Conservation (phyloP, 2,797 vertebrate genomes). For the Tarsius wallacei region DNA sequence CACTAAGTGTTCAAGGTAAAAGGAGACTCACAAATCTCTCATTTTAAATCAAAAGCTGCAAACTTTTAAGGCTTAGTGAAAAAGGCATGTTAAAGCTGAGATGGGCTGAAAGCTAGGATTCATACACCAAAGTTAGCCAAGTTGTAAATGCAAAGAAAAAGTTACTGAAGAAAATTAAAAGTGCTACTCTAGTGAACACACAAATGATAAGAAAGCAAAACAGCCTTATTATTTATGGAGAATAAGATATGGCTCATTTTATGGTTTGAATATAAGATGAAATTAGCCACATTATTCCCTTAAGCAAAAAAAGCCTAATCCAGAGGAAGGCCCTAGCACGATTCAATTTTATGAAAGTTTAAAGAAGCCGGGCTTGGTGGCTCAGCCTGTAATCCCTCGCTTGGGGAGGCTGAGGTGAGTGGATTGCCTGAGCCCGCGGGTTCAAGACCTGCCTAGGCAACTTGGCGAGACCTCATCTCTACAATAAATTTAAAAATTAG, state of each 20-base stretch:
- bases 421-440: too few relatives aligned
- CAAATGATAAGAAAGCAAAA: neutral
- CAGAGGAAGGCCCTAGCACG: neutral
- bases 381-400: too few relatives aligned
- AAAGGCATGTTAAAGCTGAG: neutral
- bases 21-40: neutral
- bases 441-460: too few relatives aligned
- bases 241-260: neutral
- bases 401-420: too few relatives aligned
- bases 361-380: too few relatives aligned
- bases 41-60: neutral
- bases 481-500: too few relatives aligned
- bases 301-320: neutral
- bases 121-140: neutral
- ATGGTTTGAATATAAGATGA: neutral
- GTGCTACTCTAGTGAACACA: neutral
- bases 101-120: neutral
- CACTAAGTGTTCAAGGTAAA: neutral
- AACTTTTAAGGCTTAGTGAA: neutral
- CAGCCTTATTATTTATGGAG: neutral
- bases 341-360: neutral
- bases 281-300: neutral
- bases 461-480: too few relatives aligned
- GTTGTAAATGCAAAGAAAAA: neutral
- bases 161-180: neutral